Percentiles rank a stretch among this genome's conserved stretches.
These are phyloP conservation scores for Clunio marinus DNA, from an alignment of 2,888 invertebrate species.

Conservation along the genomic window DNA sequence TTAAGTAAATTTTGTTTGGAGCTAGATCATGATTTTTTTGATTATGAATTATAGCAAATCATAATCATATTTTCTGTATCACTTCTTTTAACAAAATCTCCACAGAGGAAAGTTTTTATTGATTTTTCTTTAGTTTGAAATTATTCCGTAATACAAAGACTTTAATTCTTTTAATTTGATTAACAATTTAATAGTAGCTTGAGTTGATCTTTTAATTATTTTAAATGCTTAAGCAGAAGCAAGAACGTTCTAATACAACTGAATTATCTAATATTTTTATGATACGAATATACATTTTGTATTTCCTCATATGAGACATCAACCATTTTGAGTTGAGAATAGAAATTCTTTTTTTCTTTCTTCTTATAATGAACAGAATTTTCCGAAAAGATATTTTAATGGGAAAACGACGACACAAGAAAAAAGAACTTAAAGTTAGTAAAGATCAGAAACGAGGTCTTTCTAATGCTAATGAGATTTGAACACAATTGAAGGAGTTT, in stretches of 20 bases:
- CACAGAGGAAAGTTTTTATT: slow-evolving; percentile 20
- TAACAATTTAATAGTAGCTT: too few relatives aligned
- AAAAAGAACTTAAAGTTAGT: neutral
- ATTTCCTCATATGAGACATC: slow-evolving; percentile 9
- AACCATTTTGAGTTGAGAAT: slow-evolving; percentile 1
- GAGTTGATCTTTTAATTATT: too few relatives aligned
- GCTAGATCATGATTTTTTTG: too few relatives aligned
- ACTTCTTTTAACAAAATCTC: too few relatives aligned
- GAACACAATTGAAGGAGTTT: neutral
- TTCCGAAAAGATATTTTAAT: neutral
- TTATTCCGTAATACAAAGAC: too few relatives aligned
- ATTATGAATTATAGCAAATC: too few relatives aligned
- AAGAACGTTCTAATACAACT: too few relatives aligned
- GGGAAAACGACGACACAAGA: neutral
- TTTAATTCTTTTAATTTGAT: too few relatives aligned
- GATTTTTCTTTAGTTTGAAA: too few relatives aligned
- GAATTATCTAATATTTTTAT: slow-evolving; percentile 15
- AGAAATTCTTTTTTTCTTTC: slow-evolving; percentile 4
- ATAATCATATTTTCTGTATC: too few relatives aligned
- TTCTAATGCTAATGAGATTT: neutral
- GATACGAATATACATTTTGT: neutral
- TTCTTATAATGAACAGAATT: neutral
- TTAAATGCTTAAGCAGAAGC: too few relatives aligned
- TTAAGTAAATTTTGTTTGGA: neutral
- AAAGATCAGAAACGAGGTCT: neutral